Evolutionary conservation across 1,140 invertebrate genomes (phyloP).

Genomic region (Drosophila triauraria): DNA sequence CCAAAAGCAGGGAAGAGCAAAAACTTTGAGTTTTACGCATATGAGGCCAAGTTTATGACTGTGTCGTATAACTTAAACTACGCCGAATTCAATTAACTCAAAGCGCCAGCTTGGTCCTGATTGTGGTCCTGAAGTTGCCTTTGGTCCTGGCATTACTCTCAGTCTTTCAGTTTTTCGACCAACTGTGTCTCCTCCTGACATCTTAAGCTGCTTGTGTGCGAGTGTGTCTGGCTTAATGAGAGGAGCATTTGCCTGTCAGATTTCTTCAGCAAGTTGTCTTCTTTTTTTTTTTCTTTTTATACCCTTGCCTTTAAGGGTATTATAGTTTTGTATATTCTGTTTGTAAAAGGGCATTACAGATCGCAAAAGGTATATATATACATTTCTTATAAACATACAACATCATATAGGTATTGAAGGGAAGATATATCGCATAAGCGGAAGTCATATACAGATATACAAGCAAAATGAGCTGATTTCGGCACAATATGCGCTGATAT

Average conservation of each 20-base stretch:
- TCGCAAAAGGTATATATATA: neutral
- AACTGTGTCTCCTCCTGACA: constrained; percentile 38
- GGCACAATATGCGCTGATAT: too few relatives aligned
- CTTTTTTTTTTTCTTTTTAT: constrained; percentile 1
- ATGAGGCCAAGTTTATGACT: constrained; percentile 69
- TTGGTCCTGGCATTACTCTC: constrained; percentile 16
- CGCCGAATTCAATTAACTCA: constrained; percentile 68
- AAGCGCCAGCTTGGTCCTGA: constrained; percentile 46
- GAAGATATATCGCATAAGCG: too few relatives aligned
- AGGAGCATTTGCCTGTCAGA: constrained; percentile 51
- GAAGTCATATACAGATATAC: too few relatives aligned
- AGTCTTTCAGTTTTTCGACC: constrained; percentile 13
- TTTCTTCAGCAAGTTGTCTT: constrained; percentile 15
- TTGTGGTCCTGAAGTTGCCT: constrained; percentile 25
- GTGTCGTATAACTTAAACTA: constrained; percentile 71
- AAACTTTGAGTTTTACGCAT: constrained; percentile 62
- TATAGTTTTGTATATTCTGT: too few relatives aligned
- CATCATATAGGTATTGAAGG: too few relatives aligned
- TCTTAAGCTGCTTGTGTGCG: constrained; percentile 43
- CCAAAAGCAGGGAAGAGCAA: constrained; percentile 7
- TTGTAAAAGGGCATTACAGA: neutral
- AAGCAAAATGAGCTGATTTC: too few relatives aligned
- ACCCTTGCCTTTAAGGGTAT: constrained; percentile 1
- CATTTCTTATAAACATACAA: too few relatives aligned
- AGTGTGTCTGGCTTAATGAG: constrained; percentile 44